Evolutionary conservation across 2,888 invertebrate genomes (phyloP).

Genomic region (Drosophila parthenogenetica): DNA sequence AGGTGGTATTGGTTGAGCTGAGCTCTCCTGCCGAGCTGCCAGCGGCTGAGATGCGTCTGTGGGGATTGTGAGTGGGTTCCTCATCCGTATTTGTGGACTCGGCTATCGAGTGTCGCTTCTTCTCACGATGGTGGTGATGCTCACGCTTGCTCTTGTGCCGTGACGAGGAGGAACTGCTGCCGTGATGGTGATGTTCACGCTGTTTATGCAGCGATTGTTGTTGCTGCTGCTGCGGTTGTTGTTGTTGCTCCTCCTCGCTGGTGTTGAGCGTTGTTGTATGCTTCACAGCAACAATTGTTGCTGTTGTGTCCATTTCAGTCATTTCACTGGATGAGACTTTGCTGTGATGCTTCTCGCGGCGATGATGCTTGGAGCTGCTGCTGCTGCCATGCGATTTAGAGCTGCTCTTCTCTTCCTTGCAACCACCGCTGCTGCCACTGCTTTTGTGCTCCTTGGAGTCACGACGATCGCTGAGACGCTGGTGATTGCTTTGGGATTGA

Average conservation of each 20-base stretch:
- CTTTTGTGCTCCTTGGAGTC: constrained; percentile 74
- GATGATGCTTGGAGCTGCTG: constrained; percentile 68
- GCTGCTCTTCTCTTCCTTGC: constrained; percentile 57
- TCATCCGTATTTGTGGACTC: constrained; percentile 78
- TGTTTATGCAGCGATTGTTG: constrained; percentile 35
- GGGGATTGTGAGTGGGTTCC: constrained; percentile 68
- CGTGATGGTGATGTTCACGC: constrained; percentile 71
- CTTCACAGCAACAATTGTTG: constrained; percentile 19
- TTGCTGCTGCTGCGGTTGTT: constrained; percentile 29
- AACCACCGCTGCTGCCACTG: constrained; percentile 47
- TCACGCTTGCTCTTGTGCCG: constrained; percentile 82
- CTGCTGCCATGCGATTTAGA: constrained; percentile 55
- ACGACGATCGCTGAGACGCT: constrained; percentile 66
- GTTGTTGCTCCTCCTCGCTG: constrained; percentile 70
- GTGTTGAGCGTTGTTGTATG: constrained; percentile 53
- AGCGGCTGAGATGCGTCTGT: constrained; percentile 71
- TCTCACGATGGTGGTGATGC: constrained; percentile 83
- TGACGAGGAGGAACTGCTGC: constrained; percentile 73
- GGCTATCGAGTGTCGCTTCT: constrained; percentile 82
- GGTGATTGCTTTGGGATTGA: constrained; percentile 55
- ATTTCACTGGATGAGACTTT: constrained; percentile 68
- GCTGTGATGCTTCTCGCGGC: constrained; percentile 82
- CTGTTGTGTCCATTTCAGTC: constrained; percentile 38
- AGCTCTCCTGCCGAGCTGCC: constrained; percentile 75
- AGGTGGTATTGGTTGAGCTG: constrained; percentile 50